Percentiles rank a stretch among this genome's conserved stretches.
Conservation (phyloP, 2,113 vertebrate species). For the Prunella fulvescens region DNA sequence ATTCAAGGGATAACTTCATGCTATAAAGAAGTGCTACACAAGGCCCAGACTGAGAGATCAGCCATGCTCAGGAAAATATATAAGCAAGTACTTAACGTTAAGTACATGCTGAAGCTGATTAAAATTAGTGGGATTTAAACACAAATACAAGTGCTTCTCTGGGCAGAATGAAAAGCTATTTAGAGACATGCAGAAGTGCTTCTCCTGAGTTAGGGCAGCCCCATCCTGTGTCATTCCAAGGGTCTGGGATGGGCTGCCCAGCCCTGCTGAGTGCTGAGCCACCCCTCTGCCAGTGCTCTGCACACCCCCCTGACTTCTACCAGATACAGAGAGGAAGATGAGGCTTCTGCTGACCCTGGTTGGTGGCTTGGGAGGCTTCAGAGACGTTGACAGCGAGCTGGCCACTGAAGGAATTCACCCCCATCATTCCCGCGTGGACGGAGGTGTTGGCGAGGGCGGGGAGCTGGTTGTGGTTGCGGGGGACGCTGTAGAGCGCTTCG, state of each 20-base stretch:
- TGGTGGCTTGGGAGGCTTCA: slow-evolving; percentile 87
- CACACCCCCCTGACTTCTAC: not conserved
- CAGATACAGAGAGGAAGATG: not conserved
- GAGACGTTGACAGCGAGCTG: slow-evolving; percentile 96
- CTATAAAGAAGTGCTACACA: not conserved
- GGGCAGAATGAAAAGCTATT: not conserved
- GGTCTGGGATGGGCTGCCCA: not conserved
- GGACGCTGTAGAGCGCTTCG: slow-evolving; percentile 97
- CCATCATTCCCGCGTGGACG: slow-evolving; percentile 93
- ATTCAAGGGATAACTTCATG: not conserved
- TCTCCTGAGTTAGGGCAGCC: accelerated
- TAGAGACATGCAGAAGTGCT: not conserved
- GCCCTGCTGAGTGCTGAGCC: not conserved
- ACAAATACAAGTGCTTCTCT: not conserved
- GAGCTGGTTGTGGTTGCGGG: slow-evolving; percentile 95
- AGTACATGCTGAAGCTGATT: not conserved
- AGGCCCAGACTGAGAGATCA: not conserved
- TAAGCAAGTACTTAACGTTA: not conserved
- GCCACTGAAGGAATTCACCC: slow-evolving; percentile 94
- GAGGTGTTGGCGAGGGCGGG: slow-evolving; percentile 86
- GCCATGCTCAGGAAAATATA: not conserved
- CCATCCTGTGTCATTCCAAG: not conserved
- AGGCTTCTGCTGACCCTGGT: slow-evolving; percentile 84
- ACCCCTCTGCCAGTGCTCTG: not conserved
- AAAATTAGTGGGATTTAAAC: not conserved